phyloP scores from a whole-genome alignment of 1,140 invertebrate species.

The Pogonus chalceus region DNA sequence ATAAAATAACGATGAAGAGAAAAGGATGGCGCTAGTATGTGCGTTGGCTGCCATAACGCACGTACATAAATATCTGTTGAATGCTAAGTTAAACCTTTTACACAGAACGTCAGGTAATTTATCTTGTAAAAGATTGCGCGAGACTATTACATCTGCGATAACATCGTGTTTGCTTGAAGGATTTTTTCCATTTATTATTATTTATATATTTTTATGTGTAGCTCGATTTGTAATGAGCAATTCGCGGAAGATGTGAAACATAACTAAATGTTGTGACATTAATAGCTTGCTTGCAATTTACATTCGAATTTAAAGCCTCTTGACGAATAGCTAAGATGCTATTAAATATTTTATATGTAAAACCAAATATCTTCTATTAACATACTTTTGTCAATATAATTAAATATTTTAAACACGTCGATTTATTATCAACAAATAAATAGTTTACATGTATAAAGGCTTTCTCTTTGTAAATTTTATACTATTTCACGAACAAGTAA shows the following conservation, averaged over 20 bases:
- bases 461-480: too few species aligned
- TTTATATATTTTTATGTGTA: not conserved
- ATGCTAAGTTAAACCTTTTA: conserved; percentile 5
- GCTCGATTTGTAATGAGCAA: conserved; percentile 1
- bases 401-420: too few species aligned
- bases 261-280: not conserved
- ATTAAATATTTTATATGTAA: too few species aligned
- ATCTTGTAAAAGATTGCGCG: conserved; percentile 6
- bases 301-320: not conserved
- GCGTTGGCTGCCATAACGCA: not conserved
- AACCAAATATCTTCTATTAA: too few species aligned
- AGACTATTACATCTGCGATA: conserved; percentile 1
- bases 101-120: conserved; percentile 3
- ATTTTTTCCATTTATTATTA: not conserved
- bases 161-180: not conserved
- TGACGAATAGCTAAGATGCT: too few species aligned
- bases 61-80: conserved; percentile 6
- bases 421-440: too few species aligned
- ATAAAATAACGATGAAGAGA: conserved; percentile 6
- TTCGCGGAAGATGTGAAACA: conserved; percentile 1
- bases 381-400: too few species aligned
- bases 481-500: too few species aligned
- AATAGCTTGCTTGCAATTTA: not conserved
- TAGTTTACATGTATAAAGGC: too few species aligned
- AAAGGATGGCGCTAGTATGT: not conserved